Base-by-base conservation (phyloP, 2,113 vertebrate genomes). In the Ctenomys sociabilis region DNA sequence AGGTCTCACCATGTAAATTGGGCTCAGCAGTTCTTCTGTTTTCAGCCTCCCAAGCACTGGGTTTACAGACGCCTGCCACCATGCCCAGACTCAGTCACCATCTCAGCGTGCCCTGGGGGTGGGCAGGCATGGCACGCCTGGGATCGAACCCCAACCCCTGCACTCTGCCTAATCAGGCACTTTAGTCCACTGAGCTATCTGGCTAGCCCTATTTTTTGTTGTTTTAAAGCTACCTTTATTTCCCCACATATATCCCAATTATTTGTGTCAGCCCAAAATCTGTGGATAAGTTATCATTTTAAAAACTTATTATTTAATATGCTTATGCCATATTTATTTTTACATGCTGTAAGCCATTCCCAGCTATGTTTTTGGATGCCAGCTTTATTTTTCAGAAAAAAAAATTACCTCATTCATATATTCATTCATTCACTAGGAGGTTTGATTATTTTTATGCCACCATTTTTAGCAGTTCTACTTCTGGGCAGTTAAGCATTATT, bases 351-450 rank as follows among this genome's bases (percentile, higher is more conserved):
- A 86, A 90, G 24, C 43, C 43, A 89, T 85, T 92, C 12, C 17
- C 11, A 26, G 17, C 7, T 68, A 52, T 57, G 61, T 91, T 90
- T 90, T 93, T 92, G 17, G 80, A 35, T 21, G 30, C 1, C 3
- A 73, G 63, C 37, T 85, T 93, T 82, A 86, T 91, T 97, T 97
- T 97, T 54, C 35, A 93, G 45, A 85, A 35, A 92, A 94, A 95
- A 85, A 9, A 11, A 32, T 61, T 91, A 80, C 37, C 49, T 75
- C 86, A 81, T 91, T 87, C 40, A 64, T 90, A 45, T 94, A 91
- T 83, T 96, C 32, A 92, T 91, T 90, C 24, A 19, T 93, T 81
- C 89, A 24, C 40, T 85, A 8, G 73, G 72, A 95, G 14, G 21
- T 88, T 85, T 95, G 54, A 85, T 90, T 93, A 49, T 88, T 94